Evolutionary conservation across 2,888 invertebrate species (phyloP).

Genomic region (Leucoma salicis): DNA sequence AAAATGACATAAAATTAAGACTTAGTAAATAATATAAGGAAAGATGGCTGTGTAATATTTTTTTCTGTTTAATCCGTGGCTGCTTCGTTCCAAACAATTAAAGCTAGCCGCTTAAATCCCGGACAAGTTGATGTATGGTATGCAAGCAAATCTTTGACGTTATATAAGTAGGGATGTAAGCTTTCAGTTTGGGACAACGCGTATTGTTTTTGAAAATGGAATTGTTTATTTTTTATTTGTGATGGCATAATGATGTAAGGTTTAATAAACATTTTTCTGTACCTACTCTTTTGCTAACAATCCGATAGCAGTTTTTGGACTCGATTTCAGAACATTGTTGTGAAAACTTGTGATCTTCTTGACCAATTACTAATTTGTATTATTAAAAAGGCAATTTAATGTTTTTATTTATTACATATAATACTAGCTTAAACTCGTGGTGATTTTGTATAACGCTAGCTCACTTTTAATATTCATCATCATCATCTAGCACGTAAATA

Average conservation of each 20-base stretch:
- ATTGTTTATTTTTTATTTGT: background rate
- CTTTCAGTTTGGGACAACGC: conserved; percentile 14
- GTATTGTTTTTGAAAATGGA: conserved; percentile 7
- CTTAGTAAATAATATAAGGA: conserved; percentile 29
- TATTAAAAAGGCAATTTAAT: too few relatives aligned
- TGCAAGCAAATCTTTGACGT: conserved; percentile 33
- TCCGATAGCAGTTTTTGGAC: too few relatives aligned
- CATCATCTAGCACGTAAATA: too few relatives aligned
- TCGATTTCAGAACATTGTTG: too few relatives aligned
- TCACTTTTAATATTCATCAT: too few relatives aligned
- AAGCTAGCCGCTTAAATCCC: conserved; percentile 64
- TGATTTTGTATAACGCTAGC: too few relatives aligned
- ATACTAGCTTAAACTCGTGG: too few relatives aligned
- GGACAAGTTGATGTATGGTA: conserved; percentile 48
- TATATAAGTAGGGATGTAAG: conserved; percentile 24
- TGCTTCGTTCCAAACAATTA: conserved; percentile 69
- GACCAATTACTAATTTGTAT: too few relatives aligned
- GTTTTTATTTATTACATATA: too few relatives aligned
- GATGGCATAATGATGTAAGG: background rate
- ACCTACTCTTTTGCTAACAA: too few relatives aligned
- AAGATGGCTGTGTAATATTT: conserved; percentile 34
- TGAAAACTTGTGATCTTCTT: too few relatives aligned
- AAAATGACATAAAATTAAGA: conserved; percentile 12
- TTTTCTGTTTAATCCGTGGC: conserved; percentile 46
- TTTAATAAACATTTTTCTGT: too few relatives aligned